Evolutionary conservation across 1,140 invertebrate genomes (phyloP).

Genomic region (Drosophila punjabiensis): DNA sequence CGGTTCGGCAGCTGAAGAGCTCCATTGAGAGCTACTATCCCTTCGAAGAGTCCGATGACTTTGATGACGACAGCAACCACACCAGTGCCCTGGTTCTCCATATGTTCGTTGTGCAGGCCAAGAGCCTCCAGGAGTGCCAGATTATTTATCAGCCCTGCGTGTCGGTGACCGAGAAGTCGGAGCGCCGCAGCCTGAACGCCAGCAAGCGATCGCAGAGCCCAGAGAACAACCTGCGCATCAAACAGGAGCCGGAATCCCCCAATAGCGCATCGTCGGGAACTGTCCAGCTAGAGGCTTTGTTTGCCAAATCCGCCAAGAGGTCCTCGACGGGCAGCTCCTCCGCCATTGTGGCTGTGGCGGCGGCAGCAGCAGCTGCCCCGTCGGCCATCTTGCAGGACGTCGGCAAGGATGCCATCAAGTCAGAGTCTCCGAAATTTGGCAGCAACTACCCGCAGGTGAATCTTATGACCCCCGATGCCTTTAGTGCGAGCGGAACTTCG

Average conservation of each 20-base stretch:
- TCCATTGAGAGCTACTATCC: conserved; percentile 85
- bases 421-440: conserved; percentile 66
- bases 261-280: conserved; percentile 38
- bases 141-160: conserved; percentile 90
- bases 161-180: conserved; percentile 54
- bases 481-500: conserved; percentile 87
- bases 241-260: conserved; percentile 58
- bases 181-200: conserved; percentile 56
- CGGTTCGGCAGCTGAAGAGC: conserved; percentile 85
- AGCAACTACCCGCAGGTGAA: conserved; percentile 85
- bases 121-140: conserved; percentile 94
- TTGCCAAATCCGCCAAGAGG: conserved; percentile 58
- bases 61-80: conserved; percentile 82
- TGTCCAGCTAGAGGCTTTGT: conserved; percentile 57
- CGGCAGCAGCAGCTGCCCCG: conserved; percentile 65
- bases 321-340: conserved; percentile 46
- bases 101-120: conserved; percentile 95
- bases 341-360: conserved; percentile 71
- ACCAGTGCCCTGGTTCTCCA: conserved; percentile 87
- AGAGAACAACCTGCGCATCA: conserved; percentile 54
- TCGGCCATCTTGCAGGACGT: conserved; percentile 54
- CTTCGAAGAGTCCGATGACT: conserved; percentile 84
- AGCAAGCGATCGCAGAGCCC: conserved; percentile 63
- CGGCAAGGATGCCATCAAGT: conserved; percentile 33
- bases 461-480: conserved; percentile 95